Conservation (phyloP, 2,888 invertebrate species). For the Crossocerus cetratus region DNA sequence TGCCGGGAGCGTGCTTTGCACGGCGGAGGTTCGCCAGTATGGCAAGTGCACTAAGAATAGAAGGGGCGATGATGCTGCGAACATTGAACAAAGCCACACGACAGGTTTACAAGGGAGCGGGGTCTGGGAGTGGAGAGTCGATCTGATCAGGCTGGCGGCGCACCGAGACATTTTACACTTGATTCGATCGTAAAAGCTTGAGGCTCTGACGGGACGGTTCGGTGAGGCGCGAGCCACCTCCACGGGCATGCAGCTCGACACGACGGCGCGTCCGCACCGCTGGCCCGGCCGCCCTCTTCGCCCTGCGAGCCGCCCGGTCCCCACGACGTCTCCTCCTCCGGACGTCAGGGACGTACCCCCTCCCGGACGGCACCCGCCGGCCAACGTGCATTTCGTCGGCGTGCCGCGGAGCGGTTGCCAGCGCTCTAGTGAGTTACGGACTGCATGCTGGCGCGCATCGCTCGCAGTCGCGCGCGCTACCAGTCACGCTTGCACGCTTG, state of each 20-base stretch:
- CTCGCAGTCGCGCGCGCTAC: slow-evolving; percentile 10
- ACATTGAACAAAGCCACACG: too few species aligned
- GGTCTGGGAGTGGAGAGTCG: not conserved
- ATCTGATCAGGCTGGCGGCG: not conserved
- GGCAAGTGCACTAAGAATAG: too few species aligned
- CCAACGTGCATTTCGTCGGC: slow-evolving; percentile 64
- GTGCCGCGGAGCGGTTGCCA: slow-evolving; percentile 62
- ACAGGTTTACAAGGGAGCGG: not conserved
- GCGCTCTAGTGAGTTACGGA: slow-evolving; percentile 70
- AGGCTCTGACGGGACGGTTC: slow-evolving; percentile 23
- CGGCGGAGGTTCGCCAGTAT: too few species aligned
- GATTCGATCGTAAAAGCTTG: slow-evolving; percentile 59
- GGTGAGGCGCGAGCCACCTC: slow-evolving; percentile 38
- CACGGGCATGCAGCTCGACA: slow-evolving; percentile 30
- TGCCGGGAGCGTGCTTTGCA: too few species aligned
- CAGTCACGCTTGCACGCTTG: too few species aligned
- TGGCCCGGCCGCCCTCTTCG: slow-evolving; percentile 25
- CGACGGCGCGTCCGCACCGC: slow-evolving; percentile 24
- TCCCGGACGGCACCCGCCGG: slow-evolving; percentile 46
- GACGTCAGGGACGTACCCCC: slow-evolving; percentile 54
- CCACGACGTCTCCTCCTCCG: slow-evolving; percentile 44
- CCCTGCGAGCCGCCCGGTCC: slow-evolving; percentile 21
- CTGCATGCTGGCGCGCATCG: slow-evolving; percentile 65
- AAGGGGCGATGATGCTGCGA: too few species aligned
- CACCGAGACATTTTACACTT: too few species aligned